Base-by-base conservation (phyloP, 2,113 vertebrate genomes). In the Sapajus apella region DNA sequence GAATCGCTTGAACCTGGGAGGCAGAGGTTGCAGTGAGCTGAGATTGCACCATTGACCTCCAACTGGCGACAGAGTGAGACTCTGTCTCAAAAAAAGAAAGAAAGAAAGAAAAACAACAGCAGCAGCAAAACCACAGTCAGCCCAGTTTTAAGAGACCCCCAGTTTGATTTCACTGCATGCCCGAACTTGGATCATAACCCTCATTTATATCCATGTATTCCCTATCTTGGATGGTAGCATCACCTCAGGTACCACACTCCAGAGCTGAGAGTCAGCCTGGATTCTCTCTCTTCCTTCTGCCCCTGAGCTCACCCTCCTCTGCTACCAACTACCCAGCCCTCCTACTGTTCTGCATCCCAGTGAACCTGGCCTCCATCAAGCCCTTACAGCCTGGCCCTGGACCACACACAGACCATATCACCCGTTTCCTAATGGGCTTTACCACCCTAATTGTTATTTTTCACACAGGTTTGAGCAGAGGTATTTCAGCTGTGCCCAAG, bases 241-340 rank as follows among this genome's bases (percentile, higher is more conserved):
- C 10, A 7, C 11, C 4, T 73, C 32, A 8, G 35, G 27, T 14
- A n/a, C 21, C 12, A 23, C 1, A 7, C 16, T 61, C 43, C 80
- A 43, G 52, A 56, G 17, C 35, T 64, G 10, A 18, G 9, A 52
- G 30, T 82, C 58, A 61, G n/a, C n/a, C 56, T 72, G 5, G 17
- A 25, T 8, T 40, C 64, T 8, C 9, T 13, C 8, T 64, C 27
- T 55, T 61, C 35, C 18, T 77, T 61, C 13, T 3, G 2, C 4
- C 9, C 43, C 6, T 1, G 2, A 1, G 0, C 8, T 12, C 73
- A 18, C 10, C 6, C 21, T 43, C n/a, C 13, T 5, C 40, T 30
- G 17, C 1, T 7, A 8, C 30, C 72, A 72, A 37, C 9, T 32
- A 64, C 27, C 61, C 32, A n/a, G 21, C 23, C 9, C 10, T 21